Conservation (phyloP, 2,888 invertebrate genomes). For the Liposcelis brunnea region DNA sequence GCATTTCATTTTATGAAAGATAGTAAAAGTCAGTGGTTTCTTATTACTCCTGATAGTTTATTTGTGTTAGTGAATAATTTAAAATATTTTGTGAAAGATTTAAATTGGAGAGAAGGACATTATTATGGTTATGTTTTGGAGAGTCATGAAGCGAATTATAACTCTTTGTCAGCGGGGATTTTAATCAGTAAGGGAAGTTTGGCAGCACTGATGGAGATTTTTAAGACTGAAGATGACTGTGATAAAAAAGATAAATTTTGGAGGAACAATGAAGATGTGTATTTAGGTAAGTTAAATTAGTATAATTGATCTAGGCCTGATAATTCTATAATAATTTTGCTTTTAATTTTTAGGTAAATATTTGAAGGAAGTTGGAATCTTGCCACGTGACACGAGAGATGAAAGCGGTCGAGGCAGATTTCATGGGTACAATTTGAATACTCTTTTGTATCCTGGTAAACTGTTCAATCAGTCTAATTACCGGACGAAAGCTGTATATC, state of each 20-base stretch:
- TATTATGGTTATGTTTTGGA: background rate
- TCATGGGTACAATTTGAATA: constrained; percentile 1
- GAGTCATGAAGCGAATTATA: background rate
- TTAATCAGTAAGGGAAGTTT: background rate
- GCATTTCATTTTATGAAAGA: background rate
- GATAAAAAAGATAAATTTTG: constrained; percentile 1
- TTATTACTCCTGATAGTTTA: constrained; percentile 2
- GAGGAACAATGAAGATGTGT: constrained; percentile 6
- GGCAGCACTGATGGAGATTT: background rate
- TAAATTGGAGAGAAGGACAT: background rate
- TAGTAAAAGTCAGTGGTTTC: background rate
- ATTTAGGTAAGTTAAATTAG: constrained; percentile 8
- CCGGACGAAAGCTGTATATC: background rate
- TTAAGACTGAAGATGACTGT: background rate
- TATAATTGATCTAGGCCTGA: too few species aligned
- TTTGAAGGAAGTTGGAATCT: background rate
- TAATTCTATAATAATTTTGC: too few species aligned
- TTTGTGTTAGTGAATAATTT: background rate
- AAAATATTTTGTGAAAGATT: background rate
- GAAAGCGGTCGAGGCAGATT: background rate
- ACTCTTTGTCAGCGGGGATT: background rate
- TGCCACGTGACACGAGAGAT: background rate
- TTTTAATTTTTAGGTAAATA: background rate
- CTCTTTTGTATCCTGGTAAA: constrained; percentile 2
- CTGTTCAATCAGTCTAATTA: background rate